Base-by-base conservation (phyloP, 2,888 invertebrate genomes). In the Tolmerus cingulatus region DNA sequence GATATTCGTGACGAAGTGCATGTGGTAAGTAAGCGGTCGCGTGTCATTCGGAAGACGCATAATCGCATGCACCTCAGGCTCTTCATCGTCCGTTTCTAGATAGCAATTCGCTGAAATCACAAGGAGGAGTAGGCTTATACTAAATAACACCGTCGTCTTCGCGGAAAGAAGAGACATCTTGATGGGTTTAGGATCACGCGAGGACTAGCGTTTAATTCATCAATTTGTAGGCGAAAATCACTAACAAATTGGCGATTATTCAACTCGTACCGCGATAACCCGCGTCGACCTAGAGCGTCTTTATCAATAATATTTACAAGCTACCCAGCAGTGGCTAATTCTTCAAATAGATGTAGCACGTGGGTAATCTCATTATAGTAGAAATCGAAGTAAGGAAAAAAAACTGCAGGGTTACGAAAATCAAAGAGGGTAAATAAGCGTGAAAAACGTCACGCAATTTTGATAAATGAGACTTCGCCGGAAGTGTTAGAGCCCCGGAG, bases 11-110 rank as follows among this genome's bases (percentile, higher is more conserved):
- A 46, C 7, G 30, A 85, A 27, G n/a, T 74, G 85, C 40, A 85
- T 55, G 19, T 85, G 43, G 9, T 85, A 85, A 7, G 85, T 46
- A 2, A 85, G 23, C 37, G 85, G 85, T 27, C 74, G 40, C 14
- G 85, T 85, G 5, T 85, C 85, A 23, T 85, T 85, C n/a, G 85
- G 85, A 4, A 85, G 46, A n/a, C 85, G 85, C 14, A 27, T 46
- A 5, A 66, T 43, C 30, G 16, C 12, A 16, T 7, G 12, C 12
- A 16, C 5, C 12, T 57, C 82, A 40, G 7, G 9, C 23, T 82
- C 82, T 14, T 57, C 57, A 76, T 76, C 76, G 23, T 66, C 66
- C 4, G 27, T 66, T 66, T 66, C 66, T 12, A 9, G 9, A 23
- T 23, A 12, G 27, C 66, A 19, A 19, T 27, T 12, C 3, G 19